Evolutionary conservation across 92 coral and sea anemone genomes (phyloP).

Genomic region (Pocillopora meandrina): DNA sequence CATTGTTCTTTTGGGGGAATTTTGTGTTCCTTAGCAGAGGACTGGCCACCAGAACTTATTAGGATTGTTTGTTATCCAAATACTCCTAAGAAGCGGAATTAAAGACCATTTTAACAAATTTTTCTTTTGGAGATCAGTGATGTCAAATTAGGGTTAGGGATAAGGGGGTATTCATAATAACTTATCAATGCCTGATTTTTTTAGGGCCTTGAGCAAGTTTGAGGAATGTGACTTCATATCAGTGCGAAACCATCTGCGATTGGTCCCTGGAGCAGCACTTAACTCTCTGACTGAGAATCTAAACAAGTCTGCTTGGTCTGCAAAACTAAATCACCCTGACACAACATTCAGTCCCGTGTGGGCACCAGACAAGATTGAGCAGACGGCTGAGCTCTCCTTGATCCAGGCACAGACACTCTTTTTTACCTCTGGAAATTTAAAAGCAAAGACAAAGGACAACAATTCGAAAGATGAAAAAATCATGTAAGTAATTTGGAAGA

Average conservation of each 20-base stretch:
- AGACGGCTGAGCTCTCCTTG: constrained; percentile 84
- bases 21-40: too few species aligned
- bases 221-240: constrained; percentile 88
- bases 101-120: too few species aligned
- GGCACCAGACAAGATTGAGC: constrained; percentile 73
- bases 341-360: constrained; percentile 80
- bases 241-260: constrained; percentile 76
- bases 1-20: too few species aligned
- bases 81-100: too few species aligned
- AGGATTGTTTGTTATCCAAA: too few species aligned
- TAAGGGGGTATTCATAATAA: background rate
- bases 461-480: constrained; percentile 69
- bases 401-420: constrained; percentile 89
- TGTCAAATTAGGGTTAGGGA: too few species aligned
- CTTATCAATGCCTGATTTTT: background rate
- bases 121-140: too few species aligned
- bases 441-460: constrained; percentile 56
- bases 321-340: constrained; percentile 69
- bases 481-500: constrained; percentile 52
- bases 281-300: constrained; percentile 82
- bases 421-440: constrained; percentile 69
- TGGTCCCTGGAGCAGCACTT: constrained; percentile 92
- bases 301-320: constrained; percentile 83
- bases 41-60: too few species aligned
- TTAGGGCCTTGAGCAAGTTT: constrained; percentile 88